Evolutionary conservation across 2,888 invertebrate genomes (phyloP), one percentile per base, ranked within the genome.

Genomic region (Brachylomia viminalis): DNA sequence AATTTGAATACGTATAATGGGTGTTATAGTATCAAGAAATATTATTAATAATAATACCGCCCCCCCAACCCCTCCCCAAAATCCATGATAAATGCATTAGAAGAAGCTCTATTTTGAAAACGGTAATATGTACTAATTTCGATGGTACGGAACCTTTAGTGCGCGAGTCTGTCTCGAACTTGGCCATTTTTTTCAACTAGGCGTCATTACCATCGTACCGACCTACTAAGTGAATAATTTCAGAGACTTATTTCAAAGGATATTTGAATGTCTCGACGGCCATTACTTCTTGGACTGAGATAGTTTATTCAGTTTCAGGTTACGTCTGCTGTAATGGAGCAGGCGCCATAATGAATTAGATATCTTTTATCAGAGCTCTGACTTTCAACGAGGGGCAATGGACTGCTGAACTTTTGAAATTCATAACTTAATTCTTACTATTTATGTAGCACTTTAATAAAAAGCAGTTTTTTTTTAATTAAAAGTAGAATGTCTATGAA

Each of bases 231-330:
- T 79, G 84, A 83, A 83, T 83, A 73, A 83, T 73, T 82, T 73
- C 59, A 72, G 58, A 52, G 66, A 86, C 59, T 73, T 82, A 82
- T 82, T 86, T 65, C 73, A 74, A 83, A 83, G 79, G 62, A 83
- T 86, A 86, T 86, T 83, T 83, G 67, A 83, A 83, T 71, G 70
- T 73, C 80, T 83, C 79, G 56, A 58, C 47, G 47, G 71, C 72
- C 72, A 83, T 83, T 78, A 68, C 49, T 71, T 73, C 86, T 64
- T 61, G 33, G 65, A 80, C 59, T 66, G 49, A 77, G 77, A 82
- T 82, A 86, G 86, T 86, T 82, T 82, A 82, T 82, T 82, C 83
- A 82, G 77, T 72, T 85, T 76, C 83, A 86, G 77, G 82, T 82
- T 82, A 71, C 77, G 82, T 68, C 74, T 54, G 30, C 62, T 54